Evolutionary conservation across 2,888 invertebrate genomes (phyloP).

Genomic region (Polydrusus pterygomalis): DNA sequence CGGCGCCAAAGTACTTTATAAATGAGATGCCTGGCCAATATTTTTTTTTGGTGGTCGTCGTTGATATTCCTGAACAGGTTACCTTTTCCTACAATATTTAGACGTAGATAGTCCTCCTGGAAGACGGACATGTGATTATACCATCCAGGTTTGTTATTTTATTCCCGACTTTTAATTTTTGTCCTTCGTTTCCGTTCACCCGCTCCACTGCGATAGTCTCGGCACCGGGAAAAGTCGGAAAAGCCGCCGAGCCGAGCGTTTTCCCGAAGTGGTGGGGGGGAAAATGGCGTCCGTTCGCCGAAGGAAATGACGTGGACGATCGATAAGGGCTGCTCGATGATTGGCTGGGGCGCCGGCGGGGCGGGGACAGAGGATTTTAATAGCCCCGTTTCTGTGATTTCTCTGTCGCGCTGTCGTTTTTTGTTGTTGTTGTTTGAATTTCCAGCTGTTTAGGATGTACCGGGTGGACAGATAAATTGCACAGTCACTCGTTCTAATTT

Average conservation of each 20-base stretch:
- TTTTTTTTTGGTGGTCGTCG: no score
- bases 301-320: conserved; percentile 55
- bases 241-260: conserved; percentile 22
- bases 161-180: no score
- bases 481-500: no score
- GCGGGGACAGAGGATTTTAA: conserved; percentile 45
- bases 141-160: no score
- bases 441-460: conserved; percentile 38
- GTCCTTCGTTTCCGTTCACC: no score
- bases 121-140: no score
- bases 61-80: no score
- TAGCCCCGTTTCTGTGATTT: conserved; percentile 47
- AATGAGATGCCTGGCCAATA: no score
- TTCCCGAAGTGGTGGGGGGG: conserved; percentile 46
- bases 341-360: conserved; percentile 41
- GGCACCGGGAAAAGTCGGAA: conserved; percentile 21
- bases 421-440: conserved; percentile 27
- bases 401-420: conserved; percentile 30
- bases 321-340: conserved; percentile 43
- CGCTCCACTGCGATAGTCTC: not conserved
- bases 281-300: conserved; percentile 50
- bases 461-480: not conserved
- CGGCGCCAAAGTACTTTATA: no score
- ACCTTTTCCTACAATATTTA: no score
- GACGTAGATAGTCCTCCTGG: no score